Base-by-base conservation (phyloP, 2,113 vertebrate genomes). In the Lagopus leucura region DNA sequence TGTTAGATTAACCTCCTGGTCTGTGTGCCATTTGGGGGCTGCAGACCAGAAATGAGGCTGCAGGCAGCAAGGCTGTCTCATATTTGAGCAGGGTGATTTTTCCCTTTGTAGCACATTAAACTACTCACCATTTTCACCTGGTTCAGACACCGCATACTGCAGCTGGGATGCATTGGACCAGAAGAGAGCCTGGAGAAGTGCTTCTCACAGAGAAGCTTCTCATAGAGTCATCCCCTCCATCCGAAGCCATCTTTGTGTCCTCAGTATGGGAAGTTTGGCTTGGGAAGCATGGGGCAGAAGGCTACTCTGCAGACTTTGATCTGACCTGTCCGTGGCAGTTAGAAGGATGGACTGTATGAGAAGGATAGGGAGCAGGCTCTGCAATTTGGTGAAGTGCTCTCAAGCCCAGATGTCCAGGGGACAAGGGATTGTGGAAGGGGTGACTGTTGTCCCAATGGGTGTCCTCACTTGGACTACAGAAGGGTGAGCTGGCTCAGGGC, bases 1-100 rank as follows among this genome's bases (percentile, higher is more conserved):
- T 78, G 93, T 90, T 84, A 86, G 81, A 87, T 93, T 89, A 96
- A 76, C 77, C 74, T 91, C 24, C 50, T 73, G 80, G 80, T 40
- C 63, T 27, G 14, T 50, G 40, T 82, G 65, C 40, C 58, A 94
- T 78, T 93, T 85, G 78, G 7, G 43, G 19, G 66, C 67, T 91
- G 12, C 3, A 77, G 50, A 77, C 42, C 45, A 96, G 81, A 92
- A 84, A 76, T 34, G 54, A 93, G 38, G 74, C n/a, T 38, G 47
- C 18, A 15, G 45, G 18, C 61, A 36, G 47, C 1, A 2, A 88
- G 57, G 40, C 45, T 34, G 9, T 38, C 70, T 13, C 8, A 0
- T 77, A 50, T 30, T 67, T 61, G 34, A 80, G 11, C 42, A 55
- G 47, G 8, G 10, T 8, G 61, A 3, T 42, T 63, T 87, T 73